Evolutionary conservation across 2,113 vertebrate genomes (phyloP).

Genomic region (Ibidorhyncha struthersii): DNA sequence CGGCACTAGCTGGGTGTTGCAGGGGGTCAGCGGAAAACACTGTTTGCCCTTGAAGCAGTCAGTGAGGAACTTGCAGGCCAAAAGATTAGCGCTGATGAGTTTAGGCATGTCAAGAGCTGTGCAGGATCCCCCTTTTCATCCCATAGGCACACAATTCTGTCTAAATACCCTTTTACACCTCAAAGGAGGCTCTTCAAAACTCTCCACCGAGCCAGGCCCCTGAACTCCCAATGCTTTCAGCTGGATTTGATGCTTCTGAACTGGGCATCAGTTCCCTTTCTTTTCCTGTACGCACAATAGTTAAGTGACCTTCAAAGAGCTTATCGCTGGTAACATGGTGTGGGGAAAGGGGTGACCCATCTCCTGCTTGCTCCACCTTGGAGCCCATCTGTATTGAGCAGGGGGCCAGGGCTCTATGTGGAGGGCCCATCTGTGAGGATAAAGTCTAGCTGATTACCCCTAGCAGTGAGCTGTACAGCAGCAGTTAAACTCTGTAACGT

Average conservation of each 20-base stretch:
- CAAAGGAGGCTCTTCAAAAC: background rate
- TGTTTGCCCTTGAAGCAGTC: background rate
- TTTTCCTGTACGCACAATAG: background rate
- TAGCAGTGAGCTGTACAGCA: background rate
- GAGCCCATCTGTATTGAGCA: background rate
- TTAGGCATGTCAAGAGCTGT: background rate
- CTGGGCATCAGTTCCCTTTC: background rate
- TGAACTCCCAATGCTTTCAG: background rate
- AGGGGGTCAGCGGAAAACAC: background rate
- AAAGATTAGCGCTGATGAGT: background rate
- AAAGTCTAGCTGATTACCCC: background rate
- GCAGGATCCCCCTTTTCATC: background rate
- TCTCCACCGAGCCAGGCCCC: background rate
- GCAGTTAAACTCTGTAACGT: background rate
- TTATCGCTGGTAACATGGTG: background rate
- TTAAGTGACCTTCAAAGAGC: background rate
- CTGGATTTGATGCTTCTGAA: background rate
- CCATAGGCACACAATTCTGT: background rate
- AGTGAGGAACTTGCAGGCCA: fast-evolving
- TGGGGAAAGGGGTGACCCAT: background rate
- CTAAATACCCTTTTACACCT: background rate
- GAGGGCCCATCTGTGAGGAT: fast-evolving
- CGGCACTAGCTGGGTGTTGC: background rate
- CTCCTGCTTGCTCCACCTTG: background rate
- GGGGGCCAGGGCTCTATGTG: too few relatives aligned